A percentile compares a stretch with the other conserved stretches of the same genome.
phyloP scores from a whole-genome alignment of 2,797 vertebrate genomes.

The Orestias chungarensis region DNA sequence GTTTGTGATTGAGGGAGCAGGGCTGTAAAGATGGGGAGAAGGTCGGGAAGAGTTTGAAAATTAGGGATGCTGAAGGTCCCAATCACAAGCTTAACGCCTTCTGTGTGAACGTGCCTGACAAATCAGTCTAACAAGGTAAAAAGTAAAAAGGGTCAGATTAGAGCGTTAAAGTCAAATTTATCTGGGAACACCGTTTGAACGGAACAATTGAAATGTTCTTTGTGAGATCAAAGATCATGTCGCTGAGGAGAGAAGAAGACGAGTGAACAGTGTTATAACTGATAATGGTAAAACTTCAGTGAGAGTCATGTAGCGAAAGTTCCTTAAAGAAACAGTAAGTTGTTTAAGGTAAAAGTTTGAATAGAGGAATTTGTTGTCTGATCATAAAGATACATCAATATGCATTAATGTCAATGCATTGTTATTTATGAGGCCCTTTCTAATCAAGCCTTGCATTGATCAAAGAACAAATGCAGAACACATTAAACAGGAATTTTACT shows the following conservation, averaged over 20 bases:
- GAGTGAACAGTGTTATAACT: background rate
- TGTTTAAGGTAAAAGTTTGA: background rate
- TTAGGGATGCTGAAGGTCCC: background rate
- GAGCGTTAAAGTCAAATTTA: background rate
- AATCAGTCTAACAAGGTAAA: background rate
- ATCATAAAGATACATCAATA: background rate
- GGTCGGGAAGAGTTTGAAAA: background rate
- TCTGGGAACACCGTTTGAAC: conserved; percentile 8
- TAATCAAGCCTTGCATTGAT: no score
- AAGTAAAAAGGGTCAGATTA: conserved; percentile 1
- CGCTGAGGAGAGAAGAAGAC: background rate
- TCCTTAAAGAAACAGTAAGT: background rate
- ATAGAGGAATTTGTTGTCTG: background rate
- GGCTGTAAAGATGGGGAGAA: no score
- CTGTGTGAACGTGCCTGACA: background rate
- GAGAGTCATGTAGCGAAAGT: background rate
- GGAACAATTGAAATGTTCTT: conserved; percentile 5
- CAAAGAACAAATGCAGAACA: no score
- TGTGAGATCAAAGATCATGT: background rate
- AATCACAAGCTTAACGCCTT: background rate
- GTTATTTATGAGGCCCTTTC: no score
- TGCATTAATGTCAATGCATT: background rate
- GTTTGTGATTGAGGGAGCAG: background rate
- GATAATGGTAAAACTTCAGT: background rate
- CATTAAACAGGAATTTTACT: no score